These are phyloP conservation scores for Adoxophyes honmai DNA, from an alignment of 1,140 invertebrate species.

Conservation along the genomic window DNA sequence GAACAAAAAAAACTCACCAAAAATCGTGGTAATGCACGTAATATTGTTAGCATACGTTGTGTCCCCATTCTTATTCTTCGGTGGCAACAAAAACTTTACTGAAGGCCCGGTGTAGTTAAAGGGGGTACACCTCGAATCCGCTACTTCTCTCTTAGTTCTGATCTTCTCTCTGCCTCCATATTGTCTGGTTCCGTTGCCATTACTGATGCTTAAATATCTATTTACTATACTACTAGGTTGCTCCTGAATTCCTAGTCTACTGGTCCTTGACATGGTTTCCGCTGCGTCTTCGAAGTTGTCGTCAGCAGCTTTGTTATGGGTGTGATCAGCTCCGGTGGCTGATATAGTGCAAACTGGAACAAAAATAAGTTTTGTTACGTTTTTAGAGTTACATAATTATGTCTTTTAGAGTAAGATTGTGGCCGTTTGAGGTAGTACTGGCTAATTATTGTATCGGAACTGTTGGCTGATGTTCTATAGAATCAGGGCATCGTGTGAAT, in stretches of 20 bases:
- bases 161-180: too few species aligned
- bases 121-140: not conserved
- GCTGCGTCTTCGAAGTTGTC: too few species aligned
- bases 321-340: not conserved
- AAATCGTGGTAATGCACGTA: not conserved
- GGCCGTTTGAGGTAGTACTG: too few species aligned
- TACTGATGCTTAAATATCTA: too few species aligned
- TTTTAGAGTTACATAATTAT: not conserved
- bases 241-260: too few species aligned
- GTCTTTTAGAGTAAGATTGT: too few species aligned
- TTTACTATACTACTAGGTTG: too few species aligned
- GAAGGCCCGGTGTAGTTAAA: not conserved
- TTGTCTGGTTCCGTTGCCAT: too few species aligned
- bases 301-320: not conserved
- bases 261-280: too few species aligned
- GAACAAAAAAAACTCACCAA: not conserved
- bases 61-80: not conserved
- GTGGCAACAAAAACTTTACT: not conserved
- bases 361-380: not conserved
- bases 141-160: not conserved
- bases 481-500: too few species aligned
- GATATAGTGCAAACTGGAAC: conserved; percentile 3
- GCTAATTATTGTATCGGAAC: too few species aligned
- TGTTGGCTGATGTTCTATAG: too few species aligned
- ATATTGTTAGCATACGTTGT: not conserved